Evolutionary conservation across 2,888 invertebrate species (phyloP).

Genomic region (Spicauda simplicius): DNA sequence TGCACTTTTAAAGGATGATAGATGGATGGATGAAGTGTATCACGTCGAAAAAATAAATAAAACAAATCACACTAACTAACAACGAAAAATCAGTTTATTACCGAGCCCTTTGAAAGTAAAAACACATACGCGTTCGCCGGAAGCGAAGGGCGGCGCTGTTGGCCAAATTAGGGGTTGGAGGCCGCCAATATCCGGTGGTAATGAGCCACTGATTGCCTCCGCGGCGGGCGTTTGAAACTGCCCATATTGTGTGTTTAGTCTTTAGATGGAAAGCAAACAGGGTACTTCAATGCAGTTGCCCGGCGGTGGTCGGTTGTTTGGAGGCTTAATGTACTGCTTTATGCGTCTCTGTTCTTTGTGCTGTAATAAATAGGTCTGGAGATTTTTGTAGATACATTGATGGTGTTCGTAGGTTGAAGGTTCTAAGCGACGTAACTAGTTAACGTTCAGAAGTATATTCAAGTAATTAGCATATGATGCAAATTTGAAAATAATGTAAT

Average conservation of each 20-base stretch:
- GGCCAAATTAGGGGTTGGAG: constrained; percentile 29
- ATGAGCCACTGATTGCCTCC: constrained; percentile 2
- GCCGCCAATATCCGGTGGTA: constrained; percentile 13
- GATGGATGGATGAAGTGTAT: too few relatives aligned
- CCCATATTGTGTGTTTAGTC: neutral
- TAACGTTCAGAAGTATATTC: too few relatives aligned
- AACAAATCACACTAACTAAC: neutral
- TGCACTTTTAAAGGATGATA: too few relatives aligned
- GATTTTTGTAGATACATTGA: neutral
- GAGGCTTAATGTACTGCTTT: neutral
- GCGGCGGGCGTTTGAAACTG: neutral
- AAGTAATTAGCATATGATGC: too few relatives aligned
- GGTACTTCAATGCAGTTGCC: neutral
- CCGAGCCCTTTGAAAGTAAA: constrained; percentile 18
- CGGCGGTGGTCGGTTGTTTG: neutral
- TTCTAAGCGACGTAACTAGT: too few relatives aligned
- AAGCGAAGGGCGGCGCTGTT: constrained; percentile 27
- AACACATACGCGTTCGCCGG: constrained; percentile 24
- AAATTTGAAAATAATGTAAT: too few relatives aligned
- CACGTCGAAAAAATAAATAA: neutral
- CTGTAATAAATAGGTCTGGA: neutral
- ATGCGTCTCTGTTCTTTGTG: neutral
- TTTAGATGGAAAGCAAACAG: neutral
- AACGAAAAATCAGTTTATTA: neutral
- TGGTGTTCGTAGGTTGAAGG: too few relatives aligned